phyloP scores from a whole-genome alignment of 2,888 invertebrate genomes.

The Carcina quercana region DNA sequence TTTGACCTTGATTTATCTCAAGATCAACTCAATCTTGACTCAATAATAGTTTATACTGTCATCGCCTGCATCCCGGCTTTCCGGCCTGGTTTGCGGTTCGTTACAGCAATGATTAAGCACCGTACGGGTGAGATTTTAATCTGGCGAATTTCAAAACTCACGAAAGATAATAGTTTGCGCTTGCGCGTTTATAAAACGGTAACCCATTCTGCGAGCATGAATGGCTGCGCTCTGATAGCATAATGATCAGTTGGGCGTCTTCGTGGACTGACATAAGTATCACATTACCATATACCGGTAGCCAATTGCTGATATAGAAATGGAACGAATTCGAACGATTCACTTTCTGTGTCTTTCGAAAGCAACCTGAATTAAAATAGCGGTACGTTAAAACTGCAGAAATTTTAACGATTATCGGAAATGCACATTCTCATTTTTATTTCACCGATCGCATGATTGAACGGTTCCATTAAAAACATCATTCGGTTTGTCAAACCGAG shows the following conservation, averaged over 20 bases:
- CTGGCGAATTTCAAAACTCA: slow-evolving; percentile 35
- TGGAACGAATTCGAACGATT: background rate
- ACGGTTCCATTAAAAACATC: too few relatives aligned
- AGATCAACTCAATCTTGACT: too few relatives aligned
- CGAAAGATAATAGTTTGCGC: slow-evolving; percentile 30
- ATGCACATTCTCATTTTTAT: slow-evolving; percentile 32
- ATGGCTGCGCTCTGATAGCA: background rate
- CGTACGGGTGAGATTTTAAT: slow-evolving; percentile 30
- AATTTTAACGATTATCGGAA: slow-evolving; percentile 25
- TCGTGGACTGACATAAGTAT: background rate
- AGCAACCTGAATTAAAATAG: slow-evolving; percentile 43
- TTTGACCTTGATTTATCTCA: too few relatives aligned
- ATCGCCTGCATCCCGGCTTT: slow-evolving; percentile 36
- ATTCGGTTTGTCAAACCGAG: slow-evolving; percentile 31
- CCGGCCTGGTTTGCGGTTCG: slow-evolving; percentile 43
- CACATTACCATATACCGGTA: too few relatives aligned
- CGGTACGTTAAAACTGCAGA: slow-evolving; percentile 34
- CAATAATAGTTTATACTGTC: slow-evolving; percentile 22
- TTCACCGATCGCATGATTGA: slow-evolving; percentile 26
- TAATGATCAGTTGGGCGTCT: background rate
- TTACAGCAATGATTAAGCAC: slow-evolving; percentile 30
- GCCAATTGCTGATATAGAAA: too few relatives aligned
- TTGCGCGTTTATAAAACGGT: slow-evolving; percentile 21
- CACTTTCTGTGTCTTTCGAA: slow-evolving; percentile 23
- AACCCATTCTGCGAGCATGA: background rate